Evolutionary conservation across 2,888 invertebrate species (phyloP), one percentile per base, ranked within the genome.

Genomic region (Xylota sylvarum): DNA sequence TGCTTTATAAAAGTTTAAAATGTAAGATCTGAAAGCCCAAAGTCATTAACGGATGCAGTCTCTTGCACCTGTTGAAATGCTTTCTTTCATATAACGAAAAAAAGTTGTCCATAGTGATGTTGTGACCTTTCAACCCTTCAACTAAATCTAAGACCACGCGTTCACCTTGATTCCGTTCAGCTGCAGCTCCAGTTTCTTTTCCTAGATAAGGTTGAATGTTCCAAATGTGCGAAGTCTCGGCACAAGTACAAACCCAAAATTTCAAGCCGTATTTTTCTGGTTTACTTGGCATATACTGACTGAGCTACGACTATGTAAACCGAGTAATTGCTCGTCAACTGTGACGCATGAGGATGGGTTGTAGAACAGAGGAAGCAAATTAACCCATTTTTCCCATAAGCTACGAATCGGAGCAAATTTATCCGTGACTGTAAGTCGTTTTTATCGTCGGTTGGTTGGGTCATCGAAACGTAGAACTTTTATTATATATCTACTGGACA

Each of bases 251-350:
- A 5, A 65, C 14, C 64, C 58, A 77, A 72, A 77, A 77, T 37
- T 85, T 80, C 43, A 85, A 56, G 12, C 76, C 79, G 40, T 72
- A 79, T 56, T 65, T 72, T 27, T 72, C 83, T 14, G 78, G 77
- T 30, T 83, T 78, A 52, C 27, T 62, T 35, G 67, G 76, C 65
- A 23, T 23, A 23, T 23, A 23, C 23, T 23, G 23, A 48, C 55
- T 56, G 27, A 76, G 56, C 58, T 46, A 48, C 52, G 46, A 30
- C 52, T 40, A 43, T 62, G 73, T 19, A 73, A 73, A 27, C 62
- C 60, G 12, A 73, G 62, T 55, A 73, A 23, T 60, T 72, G 72
- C 48, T 64, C 64, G 48, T 48, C 48, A 48, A 64, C 17, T 46
- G 48, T 64, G 30, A 23, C 19, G 23, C 70, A 72, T 19, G 56